Conservation (phyloP, 2,797 vertebrate species). For the Pempheris klunzingeri region DNA sequence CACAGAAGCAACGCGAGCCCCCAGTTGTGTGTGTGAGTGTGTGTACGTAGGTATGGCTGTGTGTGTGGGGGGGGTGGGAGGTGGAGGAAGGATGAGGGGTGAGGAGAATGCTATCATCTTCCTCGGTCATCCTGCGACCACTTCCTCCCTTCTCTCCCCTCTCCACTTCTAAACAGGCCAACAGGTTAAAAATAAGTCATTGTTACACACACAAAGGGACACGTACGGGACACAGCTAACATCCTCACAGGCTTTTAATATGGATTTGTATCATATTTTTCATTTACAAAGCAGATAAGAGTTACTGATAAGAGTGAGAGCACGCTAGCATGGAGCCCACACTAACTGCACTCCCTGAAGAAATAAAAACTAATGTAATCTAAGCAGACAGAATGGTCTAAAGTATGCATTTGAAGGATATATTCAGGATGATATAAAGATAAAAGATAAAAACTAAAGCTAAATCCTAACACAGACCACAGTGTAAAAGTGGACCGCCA, state of each 20-base stretch:
- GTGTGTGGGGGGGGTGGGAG: slow-evolving; percentile 30
- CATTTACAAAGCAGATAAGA: no score
- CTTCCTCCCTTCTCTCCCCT: slow-evolving; percentile 66
- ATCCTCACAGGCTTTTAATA: slow-evolving; percentile 8
- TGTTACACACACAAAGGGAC: slow-evolving; percentile 78
- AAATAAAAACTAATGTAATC: no score
- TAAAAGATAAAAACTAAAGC: no score
- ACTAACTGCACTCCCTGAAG: no score
- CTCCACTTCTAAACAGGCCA: slow-evolving; percentile 40
- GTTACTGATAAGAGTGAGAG: no score
- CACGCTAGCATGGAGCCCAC: no score
- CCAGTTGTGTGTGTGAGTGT: neutral
- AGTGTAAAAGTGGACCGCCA: no score
- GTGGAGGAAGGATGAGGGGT: slow-evolving; percentile 63
- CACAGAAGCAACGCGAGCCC: slow-evolving; percentile 17
- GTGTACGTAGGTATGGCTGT: slow-evolving; percentile 15
- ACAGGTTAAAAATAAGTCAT: slow-evolving; percentile 85
- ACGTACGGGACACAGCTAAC: slow-evolving; percentile 25
- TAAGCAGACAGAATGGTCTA: no score
- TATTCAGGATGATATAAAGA: no score
- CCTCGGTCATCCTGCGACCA: slow-evolving; percentile 62
- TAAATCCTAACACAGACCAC: no score
- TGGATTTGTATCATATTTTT: no score
- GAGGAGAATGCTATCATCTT: slow-evolving; percentile 59
- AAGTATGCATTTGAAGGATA: no score